Evolutionary conservation across 2,888 invertebrate genomes (phyloP), one percentile per base, ranked within the genome.

Genomic region (Adela reaumurella): DNA sequence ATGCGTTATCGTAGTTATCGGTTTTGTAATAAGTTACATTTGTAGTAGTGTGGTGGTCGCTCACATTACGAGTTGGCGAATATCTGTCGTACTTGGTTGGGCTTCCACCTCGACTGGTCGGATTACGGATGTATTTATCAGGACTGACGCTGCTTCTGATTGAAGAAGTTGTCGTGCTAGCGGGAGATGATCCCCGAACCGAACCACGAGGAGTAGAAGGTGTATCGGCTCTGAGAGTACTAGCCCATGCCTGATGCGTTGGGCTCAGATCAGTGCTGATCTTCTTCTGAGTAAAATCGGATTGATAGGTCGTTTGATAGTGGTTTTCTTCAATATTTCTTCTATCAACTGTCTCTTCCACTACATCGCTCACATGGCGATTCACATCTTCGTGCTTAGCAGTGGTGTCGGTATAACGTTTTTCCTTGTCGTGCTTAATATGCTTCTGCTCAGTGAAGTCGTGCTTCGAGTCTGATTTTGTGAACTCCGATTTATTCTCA

Each of bases 201-300:
- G 79, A 65, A 3, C 71, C 66, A 3, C 71, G 67, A n/a, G 74
- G 69, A 2, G 80, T 67, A 44, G 82, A 74, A 2, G 86, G 85
- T 47, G 85, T 86, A 35, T 85, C 83, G 51, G 87, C 81, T 24
- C 90, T 81, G 45, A 90, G 68, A 4, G 89, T 86, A 50, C 87
- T 83, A 0, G 88, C 90, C 77, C 90, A 90, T 1, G 88, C 88
- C 55, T 89, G 86, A 60, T 90, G 90, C 1, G 88, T 83, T 1
- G 89, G 85, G 60, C 88, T 89, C 57, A 82, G 77, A 49, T 88
- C 87, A 41, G 82, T 81, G 54, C 83, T 85, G 18, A 86, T 81
- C 56, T 74, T 76, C 54, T 79, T 83, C 46, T 74, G 81, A 3
- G 73, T 70, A 55, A 71, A 85, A 56, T 85, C 84, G 41, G 74